These are phyloP conservation scores for Hassar affinis DNA, from an alignment of 2,113 vertebrate genomes.

Conservation along the genomic window DNA sequence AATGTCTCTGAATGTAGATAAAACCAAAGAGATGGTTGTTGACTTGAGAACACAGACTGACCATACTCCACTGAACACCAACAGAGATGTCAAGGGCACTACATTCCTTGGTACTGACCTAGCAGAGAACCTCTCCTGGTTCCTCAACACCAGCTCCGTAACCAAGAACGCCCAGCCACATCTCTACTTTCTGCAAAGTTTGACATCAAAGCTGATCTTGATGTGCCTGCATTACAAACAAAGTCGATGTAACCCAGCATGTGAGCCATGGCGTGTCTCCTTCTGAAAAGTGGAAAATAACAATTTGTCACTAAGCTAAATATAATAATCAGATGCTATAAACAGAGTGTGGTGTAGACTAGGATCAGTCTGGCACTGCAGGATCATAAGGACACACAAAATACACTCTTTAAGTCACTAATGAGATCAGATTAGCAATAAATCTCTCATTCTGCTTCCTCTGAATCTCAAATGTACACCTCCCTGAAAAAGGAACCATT, in stretches of 20 bases:
- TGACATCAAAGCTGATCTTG: neutral
- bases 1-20: too few relatives aligned
- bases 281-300: neutral
- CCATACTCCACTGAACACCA: too few relatives aligned
- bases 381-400: neutral
- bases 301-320: neutral
- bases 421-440: neutral
- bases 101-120: too few relatives aligned
- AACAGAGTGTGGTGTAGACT: neutral
- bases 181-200: too few relatives aligned
- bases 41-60: too few relatives aligned
- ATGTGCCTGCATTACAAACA: neutral
- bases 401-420: neutral
- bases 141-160: too few relatives aligned
- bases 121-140: too few relatives aligned
- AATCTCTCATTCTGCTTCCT: neutral
- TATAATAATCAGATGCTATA: neutral
- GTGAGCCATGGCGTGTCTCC: neutral
- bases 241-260: neutral
- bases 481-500: neutral
- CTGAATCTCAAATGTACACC: neutral
- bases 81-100: too few relatives aligned
- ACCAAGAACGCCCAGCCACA: too few relatives aligned
- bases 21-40: too few relatives aligned
- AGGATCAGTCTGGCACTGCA: neutral